Base-by-base conservation (phyloP, 2,113 vertebrate species). In the Montifringilla adamsi region DNA sequence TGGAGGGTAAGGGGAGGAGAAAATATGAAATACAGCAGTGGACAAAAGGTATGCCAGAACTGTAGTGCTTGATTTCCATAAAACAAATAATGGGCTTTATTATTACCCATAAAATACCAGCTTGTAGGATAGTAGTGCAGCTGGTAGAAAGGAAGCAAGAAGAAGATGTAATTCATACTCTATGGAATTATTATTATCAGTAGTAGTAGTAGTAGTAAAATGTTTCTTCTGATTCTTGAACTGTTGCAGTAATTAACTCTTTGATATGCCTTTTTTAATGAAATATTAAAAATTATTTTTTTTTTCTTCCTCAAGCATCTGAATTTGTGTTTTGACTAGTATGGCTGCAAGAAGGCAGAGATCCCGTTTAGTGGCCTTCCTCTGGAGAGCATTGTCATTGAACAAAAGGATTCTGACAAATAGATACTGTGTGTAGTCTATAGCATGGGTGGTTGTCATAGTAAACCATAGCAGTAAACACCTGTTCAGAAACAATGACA, bases 391-490 rank as follows among this genome's bases (percentile, higher is more conserved):
- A 50, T 21, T 67, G 68, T 64, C 83, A 39, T 63, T 88, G 30
- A 94, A 87, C 92, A 96, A 91, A 91, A 92, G 90, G 56, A 89
- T 84, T 64, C 41, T 64, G 26, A 56, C 64, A 64, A 56, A 82
- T 49, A 64, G 72, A 37, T 90, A 7, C n/a, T 76, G 56, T 15
- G 1, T 90, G 60, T 86, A 70, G n/a, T n/a, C 44, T 64, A 1
- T 60, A 87, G n/a, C 37, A 81, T n/a, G 76, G 27, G 24, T 68
- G 83, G 92, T 92, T 96, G 77, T 96, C 90, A 87, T 68, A 95
- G 90, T 84, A 94, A 94, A 90, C 22, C 63, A 63, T 79, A 86
- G 60, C 72, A 53, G 64, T 41, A 63, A 86, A 74, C 90, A 96
- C 69, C 88, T 95, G 75, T 83, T 90, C 59, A 81, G 83, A 91